These are phyloP conservation scores for Tinea semifulvella DNA, from an alignment of 2,888 invertebrate genomes.

Conservation along the genomic window DNA sequence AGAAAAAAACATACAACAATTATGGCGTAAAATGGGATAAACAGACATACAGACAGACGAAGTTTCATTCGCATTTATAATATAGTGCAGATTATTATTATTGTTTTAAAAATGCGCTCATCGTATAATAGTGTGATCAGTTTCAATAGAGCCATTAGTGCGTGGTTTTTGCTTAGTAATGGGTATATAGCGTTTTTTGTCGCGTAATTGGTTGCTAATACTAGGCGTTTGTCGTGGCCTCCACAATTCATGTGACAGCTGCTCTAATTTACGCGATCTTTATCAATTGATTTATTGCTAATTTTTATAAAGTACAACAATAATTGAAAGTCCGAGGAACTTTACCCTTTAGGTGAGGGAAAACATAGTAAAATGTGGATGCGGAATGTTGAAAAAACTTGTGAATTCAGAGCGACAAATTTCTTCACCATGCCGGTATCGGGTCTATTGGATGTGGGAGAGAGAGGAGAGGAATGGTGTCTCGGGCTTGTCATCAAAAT, in stretches of 20 bases:
- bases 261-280: conserved; percentile 27
- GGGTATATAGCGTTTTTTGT: conserved; percentile 32
- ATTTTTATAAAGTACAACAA: conserved; percentile 12
- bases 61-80: too few species aligned
- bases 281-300: conserved; percentile 36
- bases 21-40: too few species aligned
- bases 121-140: conserved; percentile 28
- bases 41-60: too few species aligned
- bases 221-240: conserved; percentile 18
- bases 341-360: too few species aligned
- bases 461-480: too few species aligned
- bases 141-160: conserved; percentile 42
- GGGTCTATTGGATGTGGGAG: too few species aligned
- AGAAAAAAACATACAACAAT: too few species aligned
- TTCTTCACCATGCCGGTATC: too few species aligned
- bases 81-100: conserved; percentile 13
- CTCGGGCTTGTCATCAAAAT: too few species aligned
- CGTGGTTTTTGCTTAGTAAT: conserved; percentile 32
- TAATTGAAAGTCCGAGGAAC: too few species aligned
- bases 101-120: conserved; percentile 1
- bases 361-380: background rate
- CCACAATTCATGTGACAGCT: conserved; percentile 26
- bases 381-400: background rate
- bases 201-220: conserved; percentile 32
- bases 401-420: too few species aligned